Conservation (phyloP, 2,888 invertebrate genomes). For the Drosophila conformis region DNA sequence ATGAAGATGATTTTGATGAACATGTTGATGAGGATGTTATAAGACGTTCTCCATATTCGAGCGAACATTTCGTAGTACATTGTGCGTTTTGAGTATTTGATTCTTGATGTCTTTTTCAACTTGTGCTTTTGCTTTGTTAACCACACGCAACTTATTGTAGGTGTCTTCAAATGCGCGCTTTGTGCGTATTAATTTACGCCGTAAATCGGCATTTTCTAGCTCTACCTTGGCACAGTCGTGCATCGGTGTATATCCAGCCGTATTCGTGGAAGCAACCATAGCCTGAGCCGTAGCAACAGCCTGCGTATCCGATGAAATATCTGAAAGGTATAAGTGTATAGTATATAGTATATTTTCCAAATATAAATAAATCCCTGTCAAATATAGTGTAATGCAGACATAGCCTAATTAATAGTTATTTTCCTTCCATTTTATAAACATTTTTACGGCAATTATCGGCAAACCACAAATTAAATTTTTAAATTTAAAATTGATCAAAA, state of each 20-base stretch:
- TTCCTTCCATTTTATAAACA: too few relatives aligned
- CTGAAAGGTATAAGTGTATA: slow-evolving; percentile 5
- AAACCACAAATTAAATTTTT: too few relatives aligned
- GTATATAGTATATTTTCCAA: not conserved
- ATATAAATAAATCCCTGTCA: not conserved
- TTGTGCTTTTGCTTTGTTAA: slow-evolving; percentile 92
- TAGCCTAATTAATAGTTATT: too few relatives aligned
- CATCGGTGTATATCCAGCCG: slow-evolving; percentile 18
- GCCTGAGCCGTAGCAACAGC: slow-evolving; percentile 4
- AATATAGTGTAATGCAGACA: not conserved
- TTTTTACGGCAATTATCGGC: too few relatives aligned
- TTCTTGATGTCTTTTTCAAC: slow-evolving; percentile 93
- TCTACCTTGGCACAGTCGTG: slow-evolving; percentile 86
- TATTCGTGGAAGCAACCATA: not conserved
- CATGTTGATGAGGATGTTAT: slow-evolving; percentile 65
- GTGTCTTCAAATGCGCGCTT: slow-evolving; percentile 92
- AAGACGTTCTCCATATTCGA: slow-evolving; percentile 88
- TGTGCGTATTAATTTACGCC: slow-evolving; percentile 89
- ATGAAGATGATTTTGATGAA: slow-evolving; percentile 9
- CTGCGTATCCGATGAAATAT: slow-evolving; percentile 28
- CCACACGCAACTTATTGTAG: slow-evolving; percentile 89
- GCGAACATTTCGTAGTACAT: slow-evolving; percentile 90
- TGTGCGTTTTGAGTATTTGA: slow-evolving; percentile 92
- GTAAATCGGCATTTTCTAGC: slow-evolving; percentile 90
- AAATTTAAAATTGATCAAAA: not conserved